These are phyloP conservation scores for Belonocnema kinseyi DNA, from an alignment of 1,140 invertebrate genomes.

Conservation along the genomic window DNA sequence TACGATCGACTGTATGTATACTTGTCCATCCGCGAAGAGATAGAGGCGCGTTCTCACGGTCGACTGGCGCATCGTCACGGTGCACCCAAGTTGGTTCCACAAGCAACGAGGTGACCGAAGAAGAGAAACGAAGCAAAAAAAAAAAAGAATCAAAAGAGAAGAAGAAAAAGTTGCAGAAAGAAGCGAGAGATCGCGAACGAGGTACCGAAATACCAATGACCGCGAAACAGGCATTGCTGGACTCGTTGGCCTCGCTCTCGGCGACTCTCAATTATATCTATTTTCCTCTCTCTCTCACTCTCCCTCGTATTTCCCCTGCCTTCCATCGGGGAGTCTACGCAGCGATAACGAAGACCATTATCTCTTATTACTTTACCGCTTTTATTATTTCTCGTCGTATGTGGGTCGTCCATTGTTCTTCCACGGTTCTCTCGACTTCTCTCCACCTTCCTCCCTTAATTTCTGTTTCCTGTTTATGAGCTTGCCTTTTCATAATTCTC, in stretches of 20 bases:
- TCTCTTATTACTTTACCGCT: constrained; percentile 54
- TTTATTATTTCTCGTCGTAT: constrained; percentile 54
- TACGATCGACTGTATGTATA: background rate
- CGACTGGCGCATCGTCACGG: constrained; percentile 21
- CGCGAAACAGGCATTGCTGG: constrained; percentile 54
- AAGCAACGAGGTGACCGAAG: constrained; percentile 33
- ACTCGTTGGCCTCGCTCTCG: constrained; percentile 52
- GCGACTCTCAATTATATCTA: constrained; percentile 1
- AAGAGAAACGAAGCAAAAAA: constrained; percentile 1
- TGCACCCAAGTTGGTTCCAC: constrained; percentile 17
- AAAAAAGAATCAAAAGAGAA: background rate
- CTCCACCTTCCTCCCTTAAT: constrained; percentile 5
- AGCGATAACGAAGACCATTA: constrained; percentile 57
- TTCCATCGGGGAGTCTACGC: background rate
- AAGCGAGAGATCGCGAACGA: constrained; percentile 28
- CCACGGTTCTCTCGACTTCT: background rate
- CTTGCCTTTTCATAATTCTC: background rate
- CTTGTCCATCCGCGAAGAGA: constrained; percentile 11
- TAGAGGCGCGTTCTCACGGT: constrained; percentile 20
- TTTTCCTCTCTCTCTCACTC: background rate
- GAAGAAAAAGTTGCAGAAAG: background rate
- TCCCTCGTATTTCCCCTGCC: background rate
- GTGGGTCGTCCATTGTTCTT: constrained; percentile 39
- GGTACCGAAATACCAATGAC: constrained; percentile 59
- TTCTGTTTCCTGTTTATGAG: constrained; percentile 14